These are phyloP conservation scores for Agrypnia vestita DNA, from an alignment of 1,140 invertebrate genomes.

Conservation along the genomic window DNA sequence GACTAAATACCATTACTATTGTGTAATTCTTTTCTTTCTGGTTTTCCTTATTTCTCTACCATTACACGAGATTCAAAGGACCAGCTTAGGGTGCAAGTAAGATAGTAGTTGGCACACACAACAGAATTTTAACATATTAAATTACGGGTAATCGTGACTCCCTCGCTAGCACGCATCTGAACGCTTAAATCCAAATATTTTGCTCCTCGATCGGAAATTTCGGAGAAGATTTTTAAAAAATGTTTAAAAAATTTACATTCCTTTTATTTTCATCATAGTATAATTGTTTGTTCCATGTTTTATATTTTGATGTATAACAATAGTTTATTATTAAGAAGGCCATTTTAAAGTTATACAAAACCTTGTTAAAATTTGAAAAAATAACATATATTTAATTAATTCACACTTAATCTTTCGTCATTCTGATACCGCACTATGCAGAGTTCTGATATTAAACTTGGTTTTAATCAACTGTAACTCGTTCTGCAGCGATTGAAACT, in stretches of 20 bases:
- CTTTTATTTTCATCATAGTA: conserved; percentile 21
- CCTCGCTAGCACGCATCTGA: no score
- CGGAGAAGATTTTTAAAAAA: conserved; percentile 1
- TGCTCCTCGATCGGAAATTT: no score
- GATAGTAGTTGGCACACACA: no score
- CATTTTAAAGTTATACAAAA: background rate
- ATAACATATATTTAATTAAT: conserved; percentile 17
- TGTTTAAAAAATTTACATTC: conserved; percentile 26
- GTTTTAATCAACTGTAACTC: conserved; percentile 54
- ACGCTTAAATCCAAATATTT: no score
- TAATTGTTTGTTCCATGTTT: background rate
- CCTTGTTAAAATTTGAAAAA: conserved; percentile 29
- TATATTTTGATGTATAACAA: conserved; percentile 8
- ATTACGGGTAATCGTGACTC: no score
- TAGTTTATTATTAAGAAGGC: background rate
- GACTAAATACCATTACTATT: no score
- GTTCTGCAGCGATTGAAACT: conserved; percentile 32
- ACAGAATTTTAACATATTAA: no score
- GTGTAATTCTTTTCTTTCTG: no score
- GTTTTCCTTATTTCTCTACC: no score
- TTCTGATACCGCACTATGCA: conserved; percentile 1
- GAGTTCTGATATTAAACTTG: conserved; percentile 39
- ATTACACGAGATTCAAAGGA: no score
- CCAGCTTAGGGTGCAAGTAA: no score
- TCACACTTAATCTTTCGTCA: background rate